Conservation (phyloP, 2,888 invertebrate genomes). For the Bellardia pandia region DNA sequence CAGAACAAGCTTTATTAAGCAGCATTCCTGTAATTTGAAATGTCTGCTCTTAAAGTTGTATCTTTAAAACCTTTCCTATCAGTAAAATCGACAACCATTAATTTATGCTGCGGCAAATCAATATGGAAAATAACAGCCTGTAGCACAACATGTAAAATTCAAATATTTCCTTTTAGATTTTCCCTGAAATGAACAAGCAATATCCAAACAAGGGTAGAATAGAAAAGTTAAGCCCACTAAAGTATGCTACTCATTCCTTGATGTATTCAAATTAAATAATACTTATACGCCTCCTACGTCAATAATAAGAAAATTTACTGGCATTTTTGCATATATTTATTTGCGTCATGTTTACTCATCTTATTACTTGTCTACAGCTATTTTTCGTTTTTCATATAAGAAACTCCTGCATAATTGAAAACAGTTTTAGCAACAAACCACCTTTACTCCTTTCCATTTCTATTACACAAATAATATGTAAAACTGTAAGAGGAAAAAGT, state of each 20-base stretch:
- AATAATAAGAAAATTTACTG: neutral
- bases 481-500: neutral
- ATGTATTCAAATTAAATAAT: conserved; percentile 17
- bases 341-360: conserved; percentile 3
- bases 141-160: no score
- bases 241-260: neutral
- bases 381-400: neutral
- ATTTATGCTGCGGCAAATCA: no score
- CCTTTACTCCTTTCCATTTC: neutral
- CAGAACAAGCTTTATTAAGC: no score
- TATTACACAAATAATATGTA: neutral
- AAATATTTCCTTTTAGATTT: neutral
- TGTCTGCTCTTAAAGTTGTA: no score
- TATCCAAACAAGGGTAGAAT: neutral
- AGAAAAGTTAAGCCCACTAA: neutral
- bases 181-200: neutral
- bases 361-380: neutral
- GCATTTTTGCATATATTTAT: conserved; percentile 15
- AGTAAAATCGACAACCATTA: no score
- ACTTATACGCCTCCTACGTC: neutral
- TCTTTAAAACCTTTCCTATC: no score
- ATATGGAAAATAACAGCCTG: no score
- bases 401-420: conserved; percentile 17
- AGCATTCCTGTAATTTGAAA: no score
- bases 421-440: neutral